phyloP scores from a whole-genome alignment of 92 coral and sea anemone genomes.

The Palythoa caribaeorum region DNA sequence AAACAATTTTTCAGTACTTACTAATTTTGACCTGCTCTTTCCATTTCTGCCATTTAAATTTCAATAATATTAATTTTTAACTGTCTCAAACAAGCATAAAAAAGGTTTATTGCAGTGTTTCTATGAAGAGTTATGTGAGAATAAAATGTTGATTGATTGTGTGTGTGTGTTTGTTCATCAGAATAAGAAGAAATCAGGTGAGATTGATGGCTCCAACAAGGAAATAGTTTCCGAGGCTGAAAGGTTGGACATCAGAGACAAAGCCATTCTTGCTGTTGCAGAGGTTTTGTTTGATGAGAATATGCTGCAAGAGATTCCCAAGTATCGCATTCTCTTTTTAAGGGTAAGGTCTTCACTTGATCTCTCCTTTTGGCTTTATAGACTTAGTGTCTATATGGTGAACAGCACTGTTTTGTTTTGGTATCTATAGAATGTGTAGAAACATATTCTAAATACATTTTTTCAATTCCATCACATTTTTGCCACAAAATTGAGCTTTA shows the following conservation, averaged over 20 bases:
- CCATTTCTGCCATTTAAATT: too few species aligned
- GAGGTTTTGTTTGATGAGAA: constrained; percentile 89
- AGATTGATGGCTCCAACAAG: constrained; percentile 67
- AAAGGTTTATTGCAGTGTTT: too few species aligned
- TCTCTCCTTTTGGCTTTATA: neutral
- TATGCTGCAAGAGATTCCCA: constrained; percentile 87
- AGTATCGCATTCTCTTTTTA: constrained; percentile 78
- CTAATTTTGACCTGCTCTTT: too few species aligned
- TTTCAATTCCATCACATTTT: too few species aligned
- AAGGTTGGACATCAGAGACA: constrained; percentile 94
- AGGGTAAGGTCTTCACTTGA: constrained; percentile 74
- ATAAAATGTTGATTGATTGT: neutral
- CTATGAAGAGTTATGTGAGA: neutral
- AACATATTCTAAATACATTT: too few species aligned
- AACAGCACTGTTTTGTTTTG: too few species aligned
- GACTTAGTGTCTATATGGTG: neutral
- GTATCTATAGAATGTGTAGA: too few species aligned
- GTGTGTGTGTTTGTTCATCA: constrained; percentile 27
- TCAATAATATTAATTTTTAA: too few species aligned
- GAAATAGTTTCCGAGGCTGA: constrained; percentile 96
- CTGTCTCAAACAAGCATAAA: too few species aligned
- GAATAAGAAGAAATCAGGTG: constrained; percentile 77
- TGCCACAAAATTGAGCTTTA: too few species aligned
- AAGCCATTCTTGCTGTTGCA: constrained; percentile 94
- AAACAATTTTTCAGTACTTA: too few species aligned